phyloP scores from a whole-genome alignment of 2,888 invertebrate species.

The Clivina fossor region DNA sequence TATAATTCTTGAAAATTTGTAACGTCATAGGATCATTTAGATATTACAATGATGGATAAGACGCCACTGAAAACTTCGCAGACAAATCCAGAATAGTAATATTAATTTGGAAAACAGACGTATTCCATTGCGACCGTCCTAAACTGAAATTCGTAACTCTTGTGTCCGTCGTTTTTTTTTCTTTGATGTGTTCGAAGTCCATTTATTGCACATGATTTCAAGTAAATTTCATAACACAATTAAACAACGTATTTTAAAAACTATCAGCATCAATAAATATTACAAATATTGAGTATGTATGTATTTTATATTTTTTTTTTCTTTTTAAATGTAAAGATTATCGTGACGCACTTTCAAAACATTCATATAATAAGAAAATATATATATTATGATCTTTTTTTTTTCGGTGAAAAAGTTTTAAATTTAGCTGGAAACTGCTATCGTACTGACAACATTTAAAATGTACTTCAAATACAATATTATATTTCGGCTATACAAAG shows the following conservation, averaged over 20 bases:
- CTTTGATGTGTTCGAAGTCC: conserved; percentile 16
- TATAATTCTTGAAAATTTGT: too few species aligned
- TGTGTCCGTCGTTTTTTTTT: neutral
- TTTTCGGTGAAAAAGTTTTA: too few species aligned
- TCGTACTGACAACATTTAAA: conserved; percentile 24
- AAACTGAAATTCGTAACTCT: conserved; percentile 21
- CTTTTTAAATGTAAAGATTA: conserved; percentile 50
- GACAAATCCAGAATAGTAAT: too few species aligned
- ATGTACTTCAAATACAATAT: conserved; percentile 8
- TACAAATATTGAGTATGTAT: conserved; percentile 34
- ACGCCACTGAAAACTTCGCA: too few species aligned
- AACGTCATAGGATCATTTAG: too few species aligned
- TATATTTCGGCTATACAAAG: conserved; percentile 28
- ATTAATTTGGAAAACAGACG: too few species aligned
- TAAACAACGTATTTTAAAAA: conserved; percentile 29
- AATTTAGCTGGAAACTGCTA: conserved; percentile 34
- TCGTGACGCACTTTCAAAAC: conserved; percentile 64
- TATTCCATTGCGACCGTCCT: too few species aligned
- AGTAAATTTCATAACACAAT: conserved; percentile 25
- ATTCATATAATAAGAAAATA: conserved; percentile 67
- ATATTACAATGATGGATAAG: too few species aligned
- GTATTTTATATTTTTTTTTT: conserved; percentile 40
- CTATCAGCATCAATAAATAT: conserved; percentile 29
- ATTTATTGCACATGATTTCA: conserved; percentile 28
- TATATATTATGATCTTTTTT: conserved; percentile 49